Evolutionary conservation across 2,888 invertebrate species (phyloP), one percentile per base, ranked within the genome.

Genomic region (Phlogophora meticulosa): DNA sequence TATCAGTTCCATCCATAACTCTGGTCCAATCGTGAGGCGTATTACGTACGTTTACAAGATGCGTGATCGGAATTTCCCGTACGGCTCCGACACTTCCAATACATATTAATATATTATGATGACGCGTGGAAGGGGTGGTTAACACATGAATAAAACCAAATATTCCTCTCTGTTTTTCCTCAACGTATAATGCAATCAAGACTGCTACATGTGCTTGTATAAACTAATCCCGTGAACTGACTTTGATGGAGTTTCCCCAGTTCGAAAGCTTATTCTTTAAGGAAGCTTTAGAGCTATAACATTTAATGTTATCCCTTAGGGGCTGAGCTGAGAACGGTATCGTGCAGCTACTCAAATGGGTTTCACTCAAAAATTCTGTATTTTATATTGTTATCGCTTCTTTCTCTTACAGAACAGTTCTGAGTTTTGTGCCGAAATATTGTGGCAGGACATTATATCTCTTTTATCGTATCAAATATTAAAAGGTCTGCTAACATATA

Each of bases 21-120:
- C 46, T 59, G 56, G 34, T 43, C 57, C 45, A 22, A 60, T 59
- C 45, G 24, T 40, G 57, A 73, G 42, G 52, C 70, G 55, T 78
- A 64, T 61, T 65, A 60, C 53, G 66, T 78, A 70, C 55, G 52
- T 61, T 70, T 81, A 64, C 68, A 65, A 53, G 58, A 61, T 60
- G 49, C 82, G 75, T 81, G 82, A 78, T 81, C 70, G 51, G 78
- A 69, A 78, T 78, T 70, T 61, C 48, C 45, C 22, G n/a, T 48
- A 22, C 55, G 42, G 36, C 46, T 56, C 52, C 63, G 75, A 61
- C 46, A 64, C 43, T 66, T 66, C 61, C 75, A 56, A 74, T 78
- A 78, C 74, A 78, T 82, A 79, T 82, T 72, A 82, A 80, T 82
- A 72, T 61, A 76, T 75, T 72, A 82, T 45, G 76, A 59, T 73